phyloP scores from a whole-genome alignment of 1,140 invertebrate species.

The Orius insidiosus region DNA sequence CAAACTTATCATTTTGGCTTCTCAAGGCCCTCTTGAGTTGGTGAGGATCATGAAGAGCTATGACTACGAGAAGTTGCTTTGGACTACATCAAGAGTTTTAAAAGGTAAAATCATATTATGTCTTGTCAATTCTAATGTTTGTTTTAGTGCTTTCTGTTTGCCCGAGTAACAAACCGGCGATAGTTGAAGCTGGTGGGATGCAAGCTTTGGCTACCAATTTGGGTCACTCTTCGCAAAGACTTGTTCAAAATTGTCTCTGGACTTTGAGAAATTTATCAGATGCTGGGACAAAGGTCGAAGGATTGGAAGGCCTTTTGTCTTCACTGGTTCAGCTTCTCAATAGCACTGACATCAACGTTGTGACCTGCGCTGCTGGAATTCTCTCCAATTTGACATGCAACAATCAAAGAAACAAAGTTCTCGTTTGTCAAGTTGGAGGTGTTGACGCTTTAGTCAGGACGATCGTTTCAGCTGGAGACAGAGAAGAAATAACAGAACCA shows the following conservation, averaged over 20 bases:
- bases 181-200: slow-evolving; percentile 95
- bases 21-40: slow-evolving; percentile 88
- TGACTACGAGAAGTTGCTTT: slow-evolving; percentile 94
- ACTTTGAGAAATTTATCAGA: slow-evolving; percentile 94
- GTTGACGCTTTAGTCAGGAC: slow-evolving; percentile 89
- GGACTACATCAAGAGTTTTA: slow-evolving; percentile 93
- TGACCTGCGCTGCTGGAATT: slow-evolving; percentile 95
- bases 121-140: slow-evolving; percentile 17
- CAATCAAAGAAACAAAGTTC: slow-evolving; percentile 93
- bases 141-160: slow-evolving; percentile 75
- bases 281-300: slow-evolving; percentile 88
- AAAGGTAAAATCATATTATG: slow-evolving; percentile 42
- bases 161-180: slow-evolving; percentile 92
- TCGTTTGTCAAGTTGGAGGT: slow-evolving; percentile 83
- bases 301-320: slow-evolving; percentile 67
- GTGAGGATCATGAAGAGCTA: slow-evolving; percentile 96
- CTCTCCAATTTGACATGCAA: slow-evolving; percentile 98
- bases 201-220: slow-evolving; percentile 90
- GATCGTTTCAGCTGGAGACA: slow-evolving; percentile 83
- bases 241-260: slow-evolving; percentile 96
- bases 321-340: slow-evolving; percentile 79
- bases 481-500: slow-evolving; percentile 96
- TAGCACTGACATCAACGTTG: slow-evolving; percentile 85
- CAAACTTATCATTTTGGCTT: slow-evolving; percentile 92
- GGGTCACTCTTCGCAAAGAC: slow-evolving; percentile 73